These are phyloP conservation scores for Melanargia galathea DNA, from an alignment of 2,888 invertebrate species.

Conservation along the genomic window DNA sequence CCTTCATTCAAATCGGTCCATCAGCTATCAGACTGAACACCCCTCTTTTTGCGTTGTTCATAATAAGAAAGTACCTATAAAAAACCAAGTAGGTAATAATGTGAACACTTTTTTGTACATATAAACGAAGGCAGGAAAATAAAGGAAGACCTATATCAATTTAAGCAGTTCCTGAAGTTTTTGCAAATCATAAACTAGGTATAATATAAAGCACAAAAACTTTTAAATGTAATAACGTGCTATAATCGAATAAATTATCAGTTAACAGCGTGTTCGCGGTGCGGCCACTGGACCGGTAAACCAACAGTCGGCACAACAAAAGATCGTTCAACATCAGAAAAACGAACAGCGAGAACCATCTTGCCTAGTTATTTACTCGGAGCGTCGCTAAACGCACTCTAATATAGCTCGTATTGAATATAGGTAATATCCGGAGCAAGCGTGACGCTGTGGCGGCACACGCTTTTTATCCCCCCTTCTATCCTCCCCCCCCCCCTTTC, in stretches of 20 bases:
- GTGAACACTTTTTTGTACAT: background rate
- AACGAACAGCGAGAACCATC: constrained; percentile 47
- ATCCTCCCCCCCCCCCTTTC: constrained; percentile 27
- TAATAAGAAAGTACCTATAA: no score
- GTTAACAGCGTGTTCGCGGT: constrained; percentile 35
- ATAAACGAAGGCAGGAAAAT: no score
- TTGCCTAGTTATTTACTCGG: constrained; percentile 55
- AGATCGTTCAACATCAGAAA: constrained; percentile 37
- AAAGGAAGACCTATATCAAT: constrained; percentile 1
- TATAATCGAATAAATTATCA: constrained; percentile 34
- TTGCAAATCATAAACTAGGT: constrained; percentile 2
- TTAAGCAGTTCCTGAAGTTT: background rate
- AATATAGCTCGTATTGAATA: constrained; percentile 52
- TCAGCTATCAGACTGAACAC: no score
- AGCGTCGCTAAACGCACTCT: constrained; percentile 61
- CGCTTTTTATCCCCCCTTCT: constrained; percentile 46
- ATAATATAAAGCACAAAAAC: constrained; percentile 14
- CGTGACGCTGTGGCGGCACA: constrained; percentile 60
- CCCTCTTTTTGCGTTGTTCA: no score
- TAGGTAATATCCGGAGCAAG: constrained; percentile 51
- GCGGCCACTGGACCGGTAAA: constrained; percentile 56
- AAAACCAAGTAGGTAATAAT: background rate
- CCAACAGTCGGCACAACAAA: constrained; percentile 41
- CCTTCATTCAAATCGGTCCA: no score
- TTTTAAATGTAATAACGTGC: constrained; percentile 21